Conservation (phyloP, 2,888 invertebrate species). For the Volucella bombylans region DNA sequence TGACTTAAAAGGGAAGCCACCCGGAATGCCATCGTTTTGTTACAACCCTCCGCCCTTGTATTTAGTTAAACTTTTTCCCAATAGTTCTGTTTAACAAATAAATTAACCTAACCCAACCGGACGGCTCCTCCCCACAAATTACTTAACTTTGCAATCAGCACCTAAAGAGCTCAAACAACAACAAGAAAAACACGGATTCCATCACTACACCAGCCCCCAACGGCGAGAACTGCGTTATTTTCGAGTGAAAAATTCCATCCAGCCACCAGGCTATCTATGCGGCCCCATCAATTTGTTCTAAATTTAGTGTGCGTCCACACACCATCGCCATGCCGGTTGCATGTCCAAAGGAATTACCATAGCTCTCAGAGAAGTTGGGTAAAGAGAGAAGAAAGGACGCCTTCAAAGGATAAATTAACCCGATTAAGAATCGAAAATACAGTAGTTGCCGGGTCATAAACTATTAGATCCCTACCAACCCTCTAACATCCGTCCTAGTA, state of each 20-base stretch:
- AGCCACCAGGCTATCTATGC: slow-evolving; percentile 19
- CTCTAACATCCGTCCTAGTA: neutral
- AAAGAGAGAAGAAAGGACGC: slow-evolving; percentile 5
- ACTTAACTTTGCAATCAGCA: slow-evolving; percentile 42
- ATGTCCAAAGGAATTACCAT: slow-evolving; percentile 62
- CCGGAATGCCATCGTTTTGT: no score
- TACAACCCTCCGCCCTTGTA: no score
- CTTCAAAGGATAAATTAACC: slow-evolving; percentile 53
- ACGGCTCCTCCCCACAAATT: slow-evolving; percentile 24
- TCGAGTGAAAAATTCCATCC: slow-evolving; percentile 19
- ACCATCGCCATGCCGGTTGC: slow-evolving; percentile 43
- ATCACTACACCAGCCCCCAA: neutral
- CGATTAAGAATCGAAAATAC: slow-evolving; percentile 52
- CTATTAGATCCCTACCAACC: slow-evolving; percentile 27
- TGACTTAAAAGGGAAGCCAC: no score
- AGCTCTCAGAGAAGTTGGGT: slow-evolving; percentile 1
- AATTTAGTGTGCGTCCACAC: slow-evolving; percentile 51
- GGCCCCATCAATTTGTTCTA: slow-evolving; percentile 28
- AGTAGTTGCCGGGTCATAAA: slow-evolving; percentile 41
- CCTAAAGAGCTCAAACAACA: slow-evolving; percentile 17
- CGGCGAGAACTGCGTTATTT: slow-evolving; percentile 17
- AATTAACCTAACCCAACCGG: neutral
- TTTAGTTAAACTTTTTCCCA: no score
- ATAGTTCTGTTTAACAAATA: no score
- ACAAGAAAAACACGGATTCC: neutral